A percentile compares a stretch with the other conserved stretches of the same genome.
These are phyloP conservation scores for Esox masquinongy DNA, from an alignment of 2,797 vertebrate species.

Conservation along the genomic window DNA sequence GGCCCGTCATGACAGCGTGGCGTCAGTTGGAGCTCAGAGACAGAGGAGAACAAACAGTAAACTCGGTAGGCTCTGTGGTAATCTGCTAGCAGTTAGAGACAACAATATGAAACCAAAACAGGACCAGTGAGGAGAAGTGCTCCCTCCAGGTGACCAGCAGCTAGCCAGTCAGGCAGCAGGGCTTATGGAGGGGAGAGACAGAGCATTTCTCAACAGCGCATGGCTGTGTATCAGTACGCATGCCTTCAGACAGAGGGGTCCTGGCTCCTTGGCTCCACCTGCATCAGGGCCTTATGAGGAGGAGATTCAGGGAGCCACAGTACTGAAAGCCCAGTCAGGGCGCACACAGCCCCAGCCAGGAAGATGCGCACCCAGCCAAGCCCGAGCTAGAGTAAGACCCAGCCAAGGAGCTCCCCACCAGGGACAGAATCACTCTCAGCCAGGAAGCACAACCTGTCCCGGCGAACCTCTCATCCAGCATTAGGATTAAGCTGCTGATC, in stretches of 20 bases:
- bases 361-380: neutral
- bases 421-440: neutral
- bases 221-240: constrained; percentile 11
- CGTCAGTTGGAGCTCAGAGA: neutral
- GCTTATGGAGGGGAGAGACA: neutral
- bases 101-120: too few species aligned
- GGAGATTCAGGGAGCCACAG: neutral
- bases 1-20: neutral
- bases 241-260: neutral
- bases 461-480: constrained; percentile 52
- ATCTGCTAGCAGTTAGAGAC: neutral
- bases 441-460: constrained; percentile 4
- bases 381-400: neutral
- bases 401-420: neutral
- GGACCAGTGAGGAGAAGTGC: neutral
- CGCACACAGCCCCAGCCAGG: neutral
- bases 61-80: neutral
- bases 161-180: constrained; percentile 2
- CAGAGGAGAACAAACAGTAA: neutral
- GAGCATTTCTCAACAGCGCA: neutral
- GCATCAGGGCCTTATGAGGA: neutral
- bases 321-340: neutral
- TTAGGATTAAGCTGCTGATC: constrained; percentile 58
- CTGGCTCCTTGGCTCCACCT: constrained; percentile 7
- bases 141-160: neutral